Percentiles rank a stretch among this genome's conserved stretches.
Evolutionary conservation across 2,113 vertebrate species (phyloP).

Genomic region (Fulmarus glacialis): DNA sequence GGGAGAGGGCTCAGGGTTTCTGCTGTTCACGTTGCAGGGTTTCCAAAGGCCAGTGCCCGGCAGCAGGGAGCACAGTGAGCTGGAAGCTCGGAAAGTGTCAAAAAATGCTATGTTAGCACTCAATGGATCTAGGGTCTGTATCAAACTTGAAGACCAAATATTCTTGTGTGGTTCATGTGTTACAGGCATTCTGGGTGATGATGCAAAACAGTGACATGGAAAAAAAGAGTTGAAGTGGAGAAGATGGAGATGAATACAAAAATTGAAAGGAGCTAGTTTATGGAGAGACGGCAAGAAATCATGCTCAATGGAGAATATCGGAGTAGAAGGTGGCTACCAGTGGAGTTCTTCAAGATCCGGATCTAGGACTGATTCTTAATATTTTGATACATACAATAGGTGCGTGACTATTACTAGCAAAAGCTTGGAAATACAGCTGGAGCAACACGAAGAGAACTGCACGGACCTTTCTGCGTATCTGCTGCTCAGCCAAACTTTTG

Average conservation of each 20-base stretch:
- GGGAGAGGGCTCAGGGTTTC: neutral
- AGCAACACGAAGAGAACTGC: neutral
- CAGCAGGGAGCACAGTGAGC: neutral
- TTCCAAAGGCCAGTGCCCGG: neutral
- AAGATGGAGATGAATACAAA: neutral
- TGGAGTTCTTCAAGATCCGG: neutral
- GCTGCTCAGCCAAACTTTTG: neutral
- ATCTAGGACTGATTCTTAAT: neutral
- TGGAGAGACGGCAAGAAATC: neutral
- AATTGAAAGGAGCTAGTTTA: neutral
- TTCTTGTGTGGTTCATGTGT: neutral
- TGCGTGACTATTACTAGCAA: neutral
- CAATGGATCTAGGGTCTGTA: neutral
- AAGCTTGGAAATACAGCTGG: neutral
- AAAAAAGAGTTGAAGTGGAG: neutral
- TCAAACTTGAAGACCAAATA: neutral
- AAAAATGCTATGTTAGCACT: neutral
- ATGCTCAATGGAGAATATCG: neutral
- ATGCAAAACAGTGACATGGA: neutral
- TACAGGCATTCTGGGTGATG: too few relatives aligned
- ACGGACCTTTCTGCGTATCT: neutral
- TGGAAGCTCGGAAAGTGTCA: neutral
- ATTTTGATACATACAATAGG: neutral
- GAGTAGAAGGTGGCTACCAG: neutral
- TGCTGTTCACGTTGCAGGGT: rapidly evolving